Percentiles rank a stretch among this genome's conserved stretches.
Conservation (phyloP, 2,888 invertebrate species). For the Thecophora atra region DNA sequence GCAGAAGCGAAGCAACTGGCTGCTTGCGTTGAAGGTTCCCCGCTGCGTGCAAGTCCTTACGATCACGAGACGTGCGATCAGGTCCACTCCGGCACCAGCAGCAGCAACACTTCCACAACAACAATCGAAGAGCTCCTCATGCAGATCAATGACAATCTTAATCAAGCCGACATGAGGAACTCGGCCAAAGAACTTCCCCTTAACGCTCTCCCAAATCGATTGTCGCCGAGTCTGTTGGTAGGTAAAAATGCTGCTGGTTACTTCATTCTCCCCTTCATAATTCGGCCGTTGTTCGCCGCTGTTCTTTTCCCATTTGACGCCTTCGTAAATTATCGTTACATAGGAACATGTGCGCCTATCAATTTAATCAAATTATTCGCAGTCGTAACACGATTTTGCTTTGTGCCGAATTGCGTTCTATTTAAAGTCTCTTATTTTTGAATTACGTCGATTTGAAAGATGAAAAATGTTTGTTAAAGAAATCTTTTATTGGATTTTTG, state of each 20-base stretch:
- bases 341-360: conserved; percentile 31
- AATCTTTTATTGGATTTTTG: no score
- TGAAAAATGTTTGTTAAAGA: no score
- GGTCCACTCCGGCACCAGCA: conserved; percentile 30
- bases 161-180: conserved; percentile 50
- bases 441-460: no score
- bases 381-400: conserved; percentile 14
- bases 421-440: not conserved
- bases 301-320: no score
- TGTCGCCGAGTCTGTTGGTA: conserved; percentile 18
- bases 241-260: conserved; percentile 7
- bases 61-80: conserved; percentile 2
- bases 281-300: no score
- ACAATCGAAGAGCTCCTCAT: conserved; percentile 55
- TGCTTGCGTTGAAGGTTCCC: conserved; percentile 29
- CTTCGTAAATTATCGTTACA: not conserved
- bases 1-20: conserved; percentile 19
- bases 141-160: conserved; percentile 59
- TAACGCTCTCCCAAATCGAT: not conserved
- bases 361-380: conserved; percentile 25
- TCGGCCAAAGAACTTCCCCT: conserved; percentile 37
- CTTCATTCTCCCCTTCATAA: not conserved
- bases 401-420: conserved; percentile 19
- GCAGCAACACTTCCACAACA: conserved; percentile 43
- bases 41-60: not conserved